Percentiles rank a stretch among this genome's conserved stretches.
Evolutionary conservation across 2,888 invertebrate genomes (phyloP).

Genomic region (Glaucopsyche alexis): DNA sequence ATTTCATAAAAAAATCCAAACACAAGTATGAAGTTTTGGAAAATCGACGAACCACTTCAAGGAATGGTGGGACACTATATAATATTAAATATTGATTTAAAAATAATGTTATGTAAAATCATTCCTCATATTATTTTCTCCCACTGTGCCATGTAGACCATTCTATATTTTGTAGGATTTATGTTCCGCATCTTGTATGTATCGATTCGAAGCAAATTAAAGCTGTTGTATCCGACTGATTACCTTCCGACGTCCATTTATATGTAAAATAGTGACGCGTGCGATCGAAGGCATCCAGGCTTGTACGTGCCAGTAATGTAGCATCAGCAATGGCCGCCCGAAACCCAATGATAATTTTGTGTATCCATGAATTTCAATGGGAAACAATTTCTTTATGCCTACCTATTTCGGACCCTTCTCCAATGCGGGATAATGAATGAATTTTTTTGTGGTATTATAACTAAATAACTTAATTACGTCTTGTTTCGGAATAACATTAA

Average conservation of each 20-base stretch:
- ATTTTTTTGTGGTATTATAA: not conserved
- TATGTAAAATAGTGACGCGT: slow-evolving; percentile 77
- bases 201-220: slow-evolving; percentile 70
- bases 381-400: slow-evolving; percentile 17
- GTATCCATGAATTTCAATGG: slow-evolving; percentile 36
- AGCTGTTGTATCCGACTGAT: slow-evolving; percentile 75
- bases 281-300: slow-evolving; percentile 61
- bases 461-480: not conserved
- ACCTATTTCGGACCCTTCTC: slow-evolving; percentile 10
- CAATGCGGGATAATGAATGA: not conserved
- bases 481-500: not conserved
- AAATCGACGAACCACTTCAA: no score
- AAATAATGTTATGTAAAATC: no score
- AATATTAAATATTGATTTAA: no score
- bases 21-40: no score
- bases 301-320: slow-evolving; percentile 49
- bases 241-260: slow-evolving; percentile 75
- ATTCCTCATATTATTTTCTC: no score
- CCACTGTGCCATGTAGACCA: not conserved
- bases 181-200: slow-evolving; percentile 58
- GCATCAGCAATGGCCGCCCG: slow-evolving; percentile 43
- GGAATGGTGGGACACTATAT: no score
- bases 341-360: slow-evolving; percentile 51
- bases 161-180: slow-evolving; percentile 5
- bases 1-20: no score